phyloP scores from a whole-genome alignment of 2,888 invertebrate species.

The Cataglyphis rosenhaueri region DNA sequence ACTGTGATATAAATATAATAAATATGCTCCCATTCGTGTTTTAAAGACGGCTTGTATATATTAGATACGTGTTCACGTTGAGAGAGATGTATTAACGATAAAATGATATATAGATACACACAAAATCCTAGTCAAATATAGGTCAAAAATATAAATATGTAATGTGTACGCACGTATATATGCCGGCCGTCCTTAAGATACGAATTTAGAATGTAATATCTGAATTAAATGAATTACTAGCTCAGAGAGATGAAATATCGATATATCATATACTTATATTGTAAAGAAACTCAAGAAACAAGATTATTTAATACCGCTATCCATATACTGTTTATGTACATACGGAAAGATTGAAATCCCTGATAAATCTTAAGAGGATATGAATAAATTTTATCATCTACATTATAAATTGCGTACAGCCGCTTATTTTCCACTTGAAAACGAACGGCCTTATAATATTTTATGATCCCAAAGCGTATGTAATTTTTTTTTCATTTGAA shows the following conservation, averaged over 20 bases:
- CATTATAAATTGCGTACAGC: background rate
- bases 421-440: background rate
- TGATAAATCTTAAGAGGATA: background rate
- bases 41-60: constrained; percentile 7
- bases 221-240: constrained; percentile 11
- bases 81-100: background rate
- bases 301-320: constrained; percentile 31
- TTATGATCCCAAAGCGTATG: background rate
- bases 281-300: constrained; percentile 17
- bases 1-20: constrained; percentile 60
- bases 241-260: background rate
- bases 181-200: constrained; percentile 13
- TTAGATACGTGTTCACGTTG: background rate
- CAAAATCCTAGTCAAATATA: constrained; percentile 42
- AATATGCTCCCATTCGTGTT: background rate
- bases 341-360: background rate
- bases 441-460: background rate
- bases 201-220: constrained; percentile 14
- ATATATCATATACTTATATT: background rate
- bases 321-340: background rate
- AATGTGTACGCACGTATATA: background rate
- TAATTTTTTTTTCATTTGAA: background rate
- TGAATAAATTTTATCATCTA: constrained; percentile 41
- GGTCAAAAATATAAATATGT: background rate
- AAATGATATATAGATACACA: background rate